A percentile compares a stretch with the other conserved stretches of the same genome.
phyloP scores from a whole-genome alignment of 2,888 invertebrate genomes.

The Spisula solida region DNA sequence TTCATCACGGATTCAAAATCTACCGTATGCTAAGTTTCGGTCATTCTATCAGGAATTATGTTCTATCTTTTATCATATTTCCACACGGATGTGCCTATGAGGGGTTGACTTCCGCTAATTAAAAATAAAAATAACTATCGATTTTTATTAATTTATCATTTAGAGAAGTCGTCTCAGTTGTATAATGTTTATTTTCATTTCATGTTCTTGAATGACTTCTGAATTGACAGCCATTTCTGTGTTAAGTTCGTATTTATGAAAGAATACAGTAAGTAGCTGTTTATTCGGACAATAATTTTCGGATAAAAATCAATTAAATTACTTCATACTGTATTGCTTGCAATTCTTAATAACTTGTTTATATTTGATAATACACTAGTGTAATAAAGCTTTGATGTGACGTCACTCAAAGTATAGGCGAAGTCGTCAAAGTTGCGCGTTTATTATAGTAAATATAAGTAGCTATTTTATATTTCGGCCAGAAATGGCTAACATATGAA shows the following conservation, averaged over 20 bases:
- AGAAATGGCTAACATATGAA: too few relatives aligned
- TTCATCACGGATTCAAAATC: too few relatives aligned
- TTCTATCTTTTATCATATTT: background rate
- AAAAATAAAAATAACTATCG: constrained; percentile 4
- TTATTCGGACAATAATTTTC: background rate
- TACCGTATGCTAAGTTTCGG: too few relatives aligned
- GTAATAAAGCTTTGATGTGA: too few relatives aligned
- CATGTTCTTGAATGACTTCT: background rate
- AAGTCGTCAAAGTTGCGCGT: too few relatives aligned
- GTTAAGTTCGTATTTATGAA: background rate
- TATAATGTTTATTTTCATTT: background rate
- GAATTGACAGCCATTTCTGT: background rate
- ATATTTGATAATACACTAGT: too few relatives aligned
- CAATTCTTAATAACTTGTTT: too few relatives aligned
- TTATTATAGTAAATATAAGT: too few relatives aligned
- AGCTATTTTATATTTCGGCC: too few relatives aligned
- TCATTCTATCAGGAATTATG: background rate
- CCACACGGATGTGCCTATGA: background rate
- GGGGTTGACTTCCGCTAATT: background rate
- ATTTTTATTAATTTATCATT: background rate
- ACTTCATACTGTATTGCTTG: too few relatives aligned
- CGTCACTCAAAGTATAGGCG: too few relatives aligned
- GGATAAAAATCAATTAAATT: constrained; percentile 14
- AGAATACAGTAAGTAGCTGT: background rate
- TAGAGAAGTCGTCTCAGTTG: background rate